Base-by-base conservation (phyloP, 2,888 invertebrate genomes). In the Acronicta aceris region DNA sequence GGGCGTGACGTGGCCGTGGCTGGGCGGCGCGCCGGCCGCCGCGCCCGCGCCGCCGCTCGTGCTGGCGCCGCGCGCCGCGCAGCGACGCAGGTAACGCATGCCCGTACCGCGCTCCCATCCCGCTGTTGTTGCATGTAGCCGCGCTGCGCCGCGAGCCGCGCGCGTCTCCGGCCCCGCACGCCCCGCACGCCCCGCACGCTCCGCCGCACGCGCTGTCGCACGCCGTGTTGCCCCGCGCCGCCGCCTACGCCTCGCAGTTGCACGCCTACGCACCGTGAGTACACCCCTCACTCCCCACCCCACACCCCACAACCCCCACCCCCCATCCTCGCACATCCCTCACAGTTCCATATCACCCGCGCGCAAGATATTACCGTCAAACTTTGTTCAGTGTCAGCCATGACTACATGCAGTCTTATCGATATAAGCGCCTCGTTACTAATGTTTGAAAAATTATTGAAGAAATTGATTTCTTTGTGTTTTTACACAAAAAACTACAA, bases 191-290 rank as follows among this genome's bases (percentile, higher is more conserved):
- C 87, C 5, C 30, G 30, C 30, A 7, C 30, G 7, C 64, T 71
- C 95, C 69, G 71, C 75, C 82, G 95, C 95, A 85, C 96, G 96
- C 87, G 67, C 95, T 97, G 84, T 94, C 97, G 88, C 97, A 97
- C 95, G 97, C 98, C 97, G 95, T 96, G 97, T 91, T 88, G 88
- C 88, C 87, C 83, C 86, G 97, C 97, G 96, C 96, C 70, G 96
- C 96, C 79, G 96, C 97, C 88, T 96, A 95, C 87, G 96, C 97
- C 84, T 95, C 96, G 89, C 97, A 97, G 89, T 95, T 97, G 93
- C 98, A 98, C 96, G 98, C 98, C 88, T 98, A 98, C 95, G 97
- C 98, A 92, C 98, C 97, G 98, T 97, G 96, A 97, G 97, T 97
- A 96, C 59, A 30, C 43, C 65, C 60, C 40, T 55, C 51, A 55